A percentile compares a stretch with the other conserved stretches of the same genome.
These are phyloP conservation scores for Nomada ferruginata DNA, from an alignment of 2,888 invertebrate genomes.

Conservation along the genomic window DNA sequence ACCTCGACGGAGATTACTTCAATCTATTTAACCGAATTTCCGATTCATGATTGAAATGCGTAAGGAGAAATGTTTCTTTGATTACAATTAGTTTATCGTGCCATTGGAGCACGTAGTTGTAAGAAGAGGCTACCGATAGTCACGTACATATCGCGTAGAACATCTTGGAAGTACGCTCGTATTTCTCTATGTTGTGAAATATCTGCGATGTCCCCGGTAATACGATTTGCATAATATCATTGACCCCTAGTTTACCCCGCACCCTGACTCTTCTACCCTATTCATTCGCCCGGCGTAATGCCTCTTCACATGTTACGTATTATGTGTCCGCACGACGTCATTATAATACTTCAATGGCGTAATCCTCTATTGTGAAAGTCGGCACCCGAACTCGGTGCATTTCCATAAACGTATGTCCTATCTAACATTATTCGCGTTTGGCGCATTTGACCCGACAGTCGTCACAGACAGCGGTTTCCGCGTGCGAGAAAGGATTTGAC, in stretches of 20 bases:
- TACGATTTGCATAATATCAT: constrained; percentile 77
- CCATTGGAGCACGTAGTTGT: too few relatives aligned
- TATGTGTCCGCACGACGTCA: constrained; percentile 72
- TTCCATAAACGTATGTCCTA: constrained; percentile 57
- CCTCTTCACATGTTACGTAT: constrained; percentile 73
- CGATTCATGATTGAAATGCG: too few relatives aligned
- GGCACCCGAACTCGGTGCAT: constrained; percentile 59
- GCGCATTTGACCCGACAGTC: constrained; percentile 54
- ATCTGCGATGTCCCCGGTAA: constrained; percentile 74
- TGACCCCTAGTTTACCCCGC: constrained; percentile 70
- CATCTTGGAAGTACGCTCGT: constrained; percentile 54
- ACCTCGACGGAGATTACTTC: too few relatives aligned
- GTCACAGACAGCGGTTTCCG: constrained; percentile 37
- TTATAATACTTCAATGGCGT: constrained; percentile 78
- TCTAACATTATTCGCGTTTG: constrained; percentile 64
- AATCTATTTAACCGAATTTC: too few relatives aligned
- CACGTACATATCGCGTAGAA: constrained; percentile 11
- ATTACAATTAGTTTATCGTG: too few relatives aligned
- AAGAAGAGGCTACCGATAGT: too few relatives aligned
- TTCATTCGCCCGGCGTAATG: constrained; percentile 69
- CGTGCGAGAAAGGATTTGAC: constrained; percentile 21
- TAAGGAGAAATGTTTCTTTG: too few relatives aligned
- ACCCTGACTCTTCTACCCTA: constrained; percentile 62
- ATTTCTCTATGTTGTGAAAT: constrained; percentile 70
- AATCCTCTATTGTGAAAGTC: constrained; percentile 75